phyloP scores from a whole-genome alignment of 2,888 invertebrate species.

The Pterobdella sp. region DNA sequence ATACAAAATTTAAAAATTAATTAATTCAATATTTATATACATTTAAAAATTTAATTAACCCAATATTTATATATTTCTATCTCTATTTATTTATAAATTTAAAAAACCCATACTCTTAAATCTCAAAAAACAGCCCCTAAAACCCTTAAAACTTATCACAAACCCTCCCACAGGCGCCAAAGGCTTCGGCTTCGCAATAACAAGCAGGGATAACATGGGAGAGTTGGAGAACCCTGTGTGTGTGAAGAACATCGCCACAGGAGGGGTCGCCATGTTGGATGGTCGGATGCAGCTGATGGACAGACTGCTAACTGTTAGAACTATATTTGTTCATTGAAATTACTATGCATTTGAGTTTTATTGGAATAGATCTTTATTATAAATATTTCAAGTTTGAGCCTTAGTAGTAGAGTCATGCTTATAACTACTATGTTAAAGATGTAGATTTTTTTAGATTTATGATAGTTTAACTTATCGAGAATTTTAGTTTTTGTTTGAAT shows the following conservation, averaged over 20 bases:
- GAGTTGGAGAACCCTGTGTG: constrained; percentile 86
- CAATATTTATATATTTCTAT: not conserved
- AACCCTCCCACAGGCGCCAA: constrained; percentile 61
- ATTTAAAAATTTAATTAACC: not conserved
- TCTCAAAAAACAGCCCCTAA: not conserved
- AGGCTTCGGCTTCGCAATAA: constrained; percentile 95
- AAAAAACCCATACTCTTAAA: not conserved
- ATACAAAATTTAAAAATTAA: no score
- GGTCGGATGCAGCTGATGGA: constrained; percentile 87
- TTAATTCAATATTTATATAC: not conserved
- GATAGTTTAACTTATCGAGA: no score
- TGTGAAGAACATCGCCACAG: constrained; percentile 81
- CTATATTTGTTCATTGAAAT: no score
- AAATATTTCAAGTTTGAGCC: no score
- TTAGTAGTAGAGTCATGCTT: no score
- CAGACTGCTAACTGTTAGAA: constrained; percentile 73
- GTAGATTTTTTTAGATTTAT: no score
- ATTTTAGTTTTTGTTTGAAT: no score
- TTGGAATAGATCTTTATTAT: no score
- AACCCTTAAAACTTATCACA: not conserved
- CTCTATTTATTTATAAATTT: not conserved
- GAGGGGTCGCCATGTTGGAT: constrained; percentile 91
- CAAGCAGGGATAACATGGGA: constrained; percentile 90
- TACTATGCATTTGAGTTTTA: no score
- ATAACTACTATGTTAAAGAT: no score